These are phyloP conservation scores for Furcula furcula DNA, from an alignment of 2,888 invertebrate species.

Conservation along the genomic window DNA sequence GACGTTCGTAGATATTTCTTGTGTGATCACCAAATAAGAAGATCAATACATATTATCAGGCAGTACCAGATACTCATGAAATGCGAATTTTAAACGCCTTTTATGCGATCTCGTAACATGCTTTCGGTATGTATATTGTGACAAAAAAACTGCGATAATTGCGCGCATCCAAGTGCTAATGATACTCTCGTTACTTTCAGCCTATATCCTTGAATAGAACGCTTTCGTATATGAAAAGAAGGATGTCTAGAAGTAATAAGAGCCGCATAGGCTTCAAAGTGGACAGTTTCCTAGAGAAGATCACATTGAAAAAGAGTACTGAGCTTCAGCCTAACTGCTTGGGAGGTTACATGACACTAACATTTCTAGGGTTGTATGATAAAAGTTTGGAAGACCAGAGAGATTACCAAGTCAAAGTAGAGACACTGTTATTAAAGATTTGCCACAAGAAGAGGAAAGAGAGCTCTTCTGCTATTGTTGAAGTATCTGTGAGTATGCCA, in stretches of 20 bases:
- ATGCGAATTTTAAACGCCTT: too few relatives aligned
- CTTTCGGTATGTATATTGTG: conserved; percentile 86
- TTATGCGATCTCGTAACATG: conserved; percentile 92
- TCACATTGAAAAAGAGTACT: conserved; percentile 84
- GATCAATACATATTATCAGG: too few relatives aligned
- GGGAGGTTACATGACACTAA: conserved; percentile 92
- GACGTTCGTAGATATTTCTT: too few relatives aligned
- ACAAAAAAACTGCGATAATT: conserved; percentile 1
- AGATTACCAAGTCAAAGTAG: conserved; percentile 88
- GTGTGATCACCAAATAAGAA: too few relatives aligned
- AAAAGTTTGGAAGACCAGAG: conserved; percentile 79
- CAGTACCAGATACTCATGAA: too few relatives aligned
- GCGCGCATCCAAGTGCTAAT: conserved; percentile 23
- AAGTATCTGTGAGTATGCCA: conserved; percentile 87
- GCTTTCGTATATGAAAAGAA: conserved; percentile 94
- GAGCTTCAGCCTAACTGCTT: conserved; percentile 83
- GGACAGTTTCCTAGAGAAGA: conserved; percentile 86
- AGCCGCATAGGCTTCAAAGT: conserved; percentile 88
- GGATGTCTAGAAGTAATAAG: conserved; percentile 93
- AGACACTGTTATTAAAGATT: conserved; percentile 92
- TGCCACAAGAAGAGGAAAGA: conserved; percentile 97
- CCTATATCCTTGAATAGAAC: conserved; percentile 96
- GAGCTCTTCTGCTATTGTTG: conserved; percentile 90
- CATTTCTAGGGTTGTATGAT: conserved; percentile 94
- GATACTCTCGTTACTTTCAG: conserved; percentile 77